Conservation (phyloP, 2,797 vertebrate species). For the Galagoides demidoff region DNA sequence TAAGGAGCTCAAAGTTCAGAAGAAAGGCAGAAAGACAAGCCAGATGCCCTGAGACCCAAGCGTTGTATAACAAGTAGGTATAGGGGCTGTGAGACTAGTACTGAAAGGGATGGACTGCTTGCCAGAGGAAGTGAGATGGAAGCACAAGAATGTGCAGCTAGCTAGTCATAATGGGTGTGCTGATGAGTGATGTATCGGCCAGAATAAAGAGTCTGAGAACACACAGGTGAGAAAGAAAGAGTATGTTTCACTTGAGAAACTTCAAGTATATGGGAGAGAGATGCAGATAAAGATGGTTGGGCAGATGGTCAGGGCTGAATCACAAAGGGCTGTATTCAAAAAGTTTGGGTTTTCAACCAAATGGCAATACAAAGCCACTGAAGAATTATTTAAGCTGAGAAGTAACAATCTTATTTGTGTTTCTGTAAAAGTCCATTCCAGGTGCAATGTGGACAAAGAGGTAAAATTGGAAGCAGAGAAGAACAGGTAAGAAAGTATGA, state of each 20-base stretch:
- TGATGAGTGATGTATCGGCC: background rate
- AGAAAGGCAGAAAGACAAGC: background rate
- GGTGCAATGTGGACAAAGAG: background rate
- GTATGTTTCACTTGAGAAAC: background rate
- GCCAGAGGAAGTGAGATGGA: background rate
- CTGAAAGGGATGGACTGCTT: background rate
- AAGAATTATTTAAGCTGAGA: background rate
- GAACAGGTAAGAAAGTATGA: background rate
- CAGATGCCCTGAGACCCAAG: background rate
- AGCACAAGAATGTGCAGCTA: background rate
- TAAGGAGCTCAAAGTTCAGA: background rate
- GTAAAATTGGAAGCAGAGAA: background rate
- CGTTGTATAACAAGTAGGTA: background rate
- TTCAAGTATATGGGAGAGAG: background rate
- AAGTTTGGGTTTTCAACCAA: background rate
- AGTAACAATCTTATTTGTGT: background rate
- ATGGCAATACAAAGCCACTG: background rate
- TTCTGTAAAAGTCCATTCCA: background rate
- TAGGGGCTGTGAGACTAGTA: background rate
- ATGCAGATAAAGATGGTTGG: background rate
- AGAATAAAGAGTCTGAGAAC: background rate
- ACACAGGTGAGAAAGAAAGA: background rate
- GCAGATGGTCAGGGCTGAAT: background rate
- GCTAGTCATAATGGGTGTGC: fast-evolving
- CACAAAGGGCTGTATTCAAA: background rate